Base-by-base conservation (phyloP, 2,888 invertebrate genomes). In the Erebia palarica region DNA sequence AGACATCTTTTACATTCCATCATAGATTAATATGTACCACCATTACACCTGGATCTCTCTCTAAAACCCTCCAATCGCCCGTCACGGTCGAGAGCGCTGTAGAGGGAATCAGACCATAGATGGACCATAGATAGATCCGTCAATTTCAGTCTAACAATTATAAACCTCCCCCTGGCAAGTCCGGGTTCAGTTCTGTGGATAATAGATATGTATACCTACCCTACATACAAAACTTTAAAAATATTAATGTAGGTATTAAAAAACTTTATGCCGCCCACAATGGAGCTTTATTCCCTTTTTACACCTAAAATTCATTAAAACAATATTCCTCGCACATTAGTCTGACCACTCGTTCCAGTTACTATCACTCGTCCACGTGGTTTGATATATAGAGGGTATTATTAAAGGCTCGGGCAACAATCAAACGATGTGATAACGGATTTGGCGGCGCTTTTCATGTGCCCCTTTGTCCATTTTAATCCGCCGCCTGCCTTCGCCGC, bases 381-480 rank as follows among this genome's bases (percentile, higher is more conserved):
- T 79, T 63, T 89, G 88, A 91, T 89, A 89, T 90, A 88, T 89
- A 86, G 86, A 82, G 85, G 87, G 88, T 82, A 85, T 86, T 89
- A 89, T 87, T 82, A 82, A 82, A 75, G 79, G 72, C 79, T 80
- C 84, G 86, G 87, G 87, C 83, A 36, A 91, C 91, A 91, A 90
- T 91, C 86, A 78, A 78, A 77, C 86, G 84, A 85, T 80, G 85
- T 82, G 92, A 92, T 92, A 92, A 90, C 81, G 88, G 89, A 89
- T 90, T 89, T 85, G 88, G 87, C 92, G 92, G 92, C 84, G 75
- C 87, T 80, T 92, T 92, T 92, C 83, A 92, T 88, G 90, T 90
- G 73, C 80, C 84, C 89, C 90, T 92, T 92, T 92, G 90, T 90
- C 88, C 86, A 84, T 82, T 79, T 78, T 90, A 86, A 89, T 88